These are phyloP conservation scores for Podargus strigoides DNA, from an alignment of 2,797 vertebrate genomes.

Conservation along the genomic window DNA sequence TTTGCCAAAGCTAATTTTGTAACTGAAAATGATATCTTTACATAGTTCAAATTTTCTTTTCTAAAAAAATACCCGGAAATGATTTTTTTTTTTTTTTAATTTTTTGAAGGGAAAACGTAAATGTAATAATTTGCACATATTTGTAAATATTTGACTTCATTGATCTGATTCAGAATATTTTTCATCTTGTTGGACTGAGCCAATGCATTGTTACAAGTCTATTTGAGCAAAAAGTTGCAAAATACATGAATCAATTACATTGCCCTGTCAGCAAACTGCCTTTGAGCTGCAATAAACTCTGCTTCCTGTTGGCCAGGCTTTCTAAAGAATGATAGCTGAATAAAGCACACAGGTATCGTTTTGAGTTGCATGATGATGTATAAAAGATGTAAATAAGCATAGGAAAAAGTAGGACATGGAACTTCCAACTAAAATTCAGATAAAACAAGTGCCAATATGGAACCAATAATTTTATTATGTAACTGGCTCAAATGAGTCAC, in stretches of 20 bases:
- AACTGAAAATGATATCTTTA: background rate
- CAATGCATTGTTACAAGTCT: background rate
- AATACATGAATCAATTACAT: background rate
- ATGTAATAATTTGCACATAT: background rate
- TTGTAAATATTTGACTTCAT: background rate
- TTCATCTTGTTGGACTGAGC: background rate
- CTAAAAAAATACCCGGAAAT: no score
- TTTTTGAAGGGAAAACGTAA: background rate
- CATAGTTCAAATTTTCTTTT: background rate
- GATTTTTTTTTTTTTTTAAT: no score
- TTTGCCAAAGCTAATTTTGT: background rate
- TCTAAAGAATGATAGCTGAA: background rate
- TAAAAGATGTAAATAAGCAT: background rate
- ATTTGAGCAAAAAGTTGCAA: background rate
- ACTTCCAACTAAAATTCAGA: background rate
- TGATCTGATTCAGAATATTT: background rate
- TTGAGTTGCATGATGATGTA: background rate
- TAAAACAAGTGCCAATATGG: background rate
- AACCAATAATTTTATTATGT: background rate
- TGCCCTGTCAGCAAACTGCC: background rate
- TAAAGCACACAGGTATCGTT: background rate
- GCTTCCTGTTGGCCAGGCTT: background rate
- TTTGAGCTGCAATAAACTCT: background rate
- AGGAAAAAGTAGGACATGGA: background rate
- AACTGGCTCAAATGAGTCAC: background rate